Evolutionary conservation across 2,888 invertebrate species (phyloP), one percentile per base, ranked within the genome.

Genomic region (Theodoxus fluviatilis): DNA sequence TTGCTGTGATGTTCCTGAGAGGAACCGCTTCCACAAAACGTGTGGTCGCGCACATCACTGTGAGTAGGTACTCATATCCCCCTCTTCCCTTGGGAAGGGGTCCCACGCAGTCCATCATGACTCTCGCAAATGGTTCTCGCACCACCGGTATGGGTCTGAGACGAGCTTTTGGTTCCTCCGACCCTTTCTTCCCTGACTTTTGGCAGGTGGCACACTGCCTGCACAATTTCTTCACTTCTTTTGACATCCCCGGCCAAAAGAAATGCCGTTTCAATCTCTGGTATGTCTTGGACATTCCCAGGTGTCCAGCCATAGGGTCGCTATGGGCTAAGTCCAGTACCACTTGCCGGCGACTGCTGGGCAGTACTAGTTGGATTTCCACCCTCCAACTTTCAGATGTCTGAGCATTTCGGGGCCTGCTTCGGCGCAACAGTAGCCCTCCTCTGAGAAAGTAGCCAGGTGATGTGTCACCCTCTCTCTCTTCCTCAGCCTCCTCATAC

Each of bases 21-120:
- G 78, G 79, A 57, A 79, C 70, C 35, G 78, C 76, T 68, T 77
- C 75, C 35, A 73, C 74, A 64, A 77, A 79, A 3, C 68, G 38
- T 12, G 75, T 75, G 9, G 71, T 59, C 18, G 61, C 66, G 73
- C 71, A 71, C 71, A 74, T 72, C 40, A 74, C 70, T 38, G 72
- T 75, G n/a, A 74, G 64, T 25, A 76, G 55, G 43, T 72, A 75
- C 38, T 73, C n/a, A 69, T 74, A 67, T 18, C 73, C 72, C 3
- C 55, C 25, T 18, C 49, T 71, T 38, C 69, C 71, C 61, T 69
- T 73, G 6, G 73, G 72, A 12, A 76, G 25, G 2, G 76, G 75
- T 28, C 75, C 75, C 18, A 75, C 76, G 67, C 73, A 70, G 40
- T 76, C 76, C 1, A 71, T 55, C 37, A 75, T 12, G 4, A 76